phyloP scores from a whole-genome alignment of 1,140 invertebrate genomes.

The Zeugodacus cucurbitae region DNA sequence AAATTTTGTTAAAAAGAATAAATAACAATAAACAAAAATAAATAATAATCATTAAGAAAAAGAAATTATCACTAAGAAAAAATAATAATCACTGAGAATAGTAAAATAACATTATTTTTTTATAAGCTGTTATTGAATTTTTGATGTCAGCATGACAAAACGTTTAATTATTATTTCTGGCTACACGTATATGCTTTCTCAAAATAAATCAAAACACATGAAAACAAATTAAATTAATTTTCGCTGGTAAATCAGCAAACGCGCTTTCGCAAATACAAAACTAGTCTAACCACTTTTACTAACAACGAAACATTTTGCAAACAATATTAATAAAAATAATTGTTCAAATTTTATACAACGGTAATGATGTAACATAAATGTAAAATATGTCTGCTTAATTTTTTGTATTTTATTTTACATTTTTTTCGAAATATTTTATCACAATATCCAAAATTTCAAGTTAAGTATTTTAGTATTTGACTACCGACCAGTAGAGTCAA shows the following conservation, averaged over 20 bases:
- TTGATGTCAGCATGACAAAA: no score
- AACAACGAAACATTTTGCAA: not conserved
- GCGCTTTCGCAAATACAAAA: not conserved
- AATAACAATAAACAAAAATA: not conserved
- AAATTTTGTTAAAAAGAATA: not conserved
- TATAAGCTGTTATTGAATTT: not conserved
- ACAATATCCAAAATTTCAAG: not conserved
- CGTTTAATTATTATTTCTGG: not conserved
- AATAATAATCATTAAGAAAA: not conserved
- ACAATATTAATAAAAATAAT: not conserved
- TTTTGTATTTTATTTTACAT: not conserved
- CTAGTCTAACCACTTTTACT: slow-evolving; percentile 16
- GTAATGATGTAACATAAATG: not conserved
- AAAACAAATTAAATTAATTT: not conserved
- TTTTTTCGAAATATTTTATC: not conserved
- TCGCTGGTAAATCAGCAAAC: not conserved
- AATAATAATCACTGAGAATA: not conserved
- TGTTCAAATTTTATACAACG: not conserved
- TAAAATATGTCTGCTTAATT: not conserved
- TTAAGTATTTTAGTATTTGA: not conserved
- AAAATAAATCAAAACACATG: not conserved
- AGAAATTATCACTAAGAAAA: not conserved
- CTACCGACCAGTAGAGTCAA: not conserved
- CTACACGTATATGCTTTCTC: not conserved
- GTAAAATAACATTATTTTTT: not conserved